Base-by-base conservation (phyloP, 2,113 vertebrate genomes). In the Larimichthys crocea region DNA sequence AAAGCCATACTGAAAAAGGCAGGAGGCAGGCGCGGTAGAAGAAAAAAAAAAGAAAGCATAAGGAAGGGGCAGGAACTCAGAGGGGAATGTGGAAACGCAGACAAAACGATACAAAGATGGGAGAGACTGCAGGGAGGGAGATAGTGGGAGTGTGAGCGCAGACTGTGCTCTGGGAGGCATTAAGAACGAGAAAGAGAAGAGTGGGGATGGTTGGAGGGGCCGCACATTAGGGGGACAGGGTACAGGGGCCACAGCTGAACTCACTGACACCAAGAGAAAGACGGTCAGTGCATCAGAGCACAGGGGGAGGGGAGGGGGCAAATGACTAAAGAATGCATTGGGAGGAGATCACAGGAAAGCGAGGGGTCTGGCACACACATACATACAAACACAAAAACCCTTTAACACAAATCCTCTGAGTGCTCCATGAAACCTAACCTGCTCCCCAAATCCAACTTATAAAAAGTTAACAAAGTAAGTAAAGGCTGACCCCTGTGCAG, bases 241-340 rank as follows among this genome's bases (percentile, higher is more conserved):
- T 80, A 57, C 66, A 80, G 83, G 85, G 85, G 82, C 82, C 72
- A 76, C 40, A 60, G 53, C 74, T 90, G 86, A 92, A 88, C 90
- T 83, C 77, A 67, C 11, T 91, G 92, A 91, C 89, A 82, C 83
- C 67, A 57, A 49, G n/a, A 79, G 55, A 78, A 74, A 70, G 87
- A 83, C 17, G 57, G 67, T 73, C 72, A 57, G 74, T 0, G 29
- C 50, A 71, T 40, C 76, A 77, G 70, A 79, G 68, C 40, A 22
- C 22, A 0, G 15, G 52, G 49, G 35, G 35, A 5, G 29, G 35
- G 50, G 26, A n/a, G 1, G 50, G 42, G 42, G 7, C 6, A 17
- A 42, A 67, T 19, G 20, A 29, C 52, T 56, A 17, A 82, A 86
- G 74, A 82, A 83, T 79, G 82, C 81, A 84, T 52, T 35, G 72